Evolutionary conservation across 2,888 invertebrate species (phyloP).

Genomic region (Tachina grossa): DNA sequence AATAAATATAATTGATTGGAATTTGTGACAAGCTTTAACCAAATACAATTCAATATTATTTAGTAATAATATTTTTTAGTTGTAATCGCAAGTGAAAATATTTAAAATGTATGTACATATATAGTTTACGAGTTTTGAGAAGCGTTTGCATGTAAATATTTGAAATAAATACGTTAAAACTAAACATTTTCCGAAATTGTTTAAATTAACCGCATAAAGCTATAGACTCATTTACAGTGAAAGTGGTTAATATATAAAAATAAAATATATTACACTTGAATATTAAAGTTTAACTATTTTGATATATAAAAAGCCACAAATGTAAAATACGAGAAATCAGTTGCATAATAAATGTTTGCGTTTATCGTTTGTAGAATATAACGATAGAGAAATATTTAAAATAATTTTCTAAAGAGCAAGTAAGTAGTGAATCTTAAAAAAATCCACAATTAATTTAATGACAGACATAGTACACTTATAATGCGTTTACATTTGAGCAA

Average conservation of each 20-base stretch:
- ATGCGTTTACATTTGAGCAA: no score
- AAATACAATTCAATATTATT: slow-evolving; percentile 18
- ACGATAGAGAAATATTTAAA: background rate
- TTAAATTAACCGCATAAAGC: background rate
- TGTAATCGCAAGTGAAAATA: slow-evolving; percentile 5
- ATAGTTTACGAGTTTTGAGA: background rate
- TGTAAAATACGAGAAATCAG: background rate
- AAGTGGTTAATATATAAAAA: background rate
- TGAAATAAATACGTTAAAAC: background rate
- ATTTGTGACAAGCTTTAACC: slow-evolving; percentile 37
- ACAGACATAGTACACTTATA: no score
- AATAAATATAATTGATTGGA: slow-evolving; percentile 9
- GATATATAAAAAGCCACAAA: background rate
- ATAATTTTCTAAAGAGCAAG: background rate
- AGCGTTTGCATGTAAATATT: background rate
- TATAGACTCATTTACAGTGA: background rate
- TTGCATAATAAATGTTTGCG: background rate
- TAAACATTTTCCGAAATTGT: background rate
- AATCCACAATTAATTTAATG: no score
- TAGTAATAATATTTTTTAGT: background rate
- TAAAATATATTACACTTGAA: background rate
- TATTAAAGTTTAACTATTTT: background rate
- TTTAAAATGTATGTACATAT: background rate
- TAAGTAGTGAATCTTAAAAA: no score
- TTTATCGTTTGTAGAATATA: background rate